These are phyloP conservation scores for Gymnosoma rotundatum DNA, from an alignment of 2,888 invertebrate genomes.

Conservation along the genomic window DNA sequence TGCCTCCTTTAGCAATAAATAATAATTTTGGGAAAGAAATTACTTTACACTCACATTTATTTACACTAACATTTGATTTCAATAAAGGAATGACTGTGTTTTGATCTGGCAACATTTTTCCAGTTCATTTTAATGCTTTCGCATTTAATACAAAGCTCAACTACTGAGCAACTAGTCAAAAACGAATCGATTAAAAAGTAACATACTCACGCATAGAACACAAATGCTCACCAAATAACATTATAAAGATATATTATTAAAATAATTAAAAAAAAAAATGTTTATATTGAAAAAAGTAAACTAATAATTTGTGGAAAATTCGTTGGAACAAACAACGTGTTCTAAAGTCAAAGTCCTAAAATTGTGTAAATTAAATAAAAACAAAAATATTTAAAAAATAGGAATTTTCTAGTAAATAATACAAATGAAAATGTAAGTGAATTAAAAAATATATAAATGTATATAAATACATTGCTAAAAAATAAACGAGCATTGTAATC, in stretches of 20 bases:
- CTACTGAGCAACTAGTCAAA: slow-evolving; percentile 48
- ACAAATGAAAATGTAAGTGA: slow-evolving; percentile 44
- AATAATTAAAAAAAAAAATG: neutral
- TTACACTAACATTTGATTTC: too few relatives aligned
- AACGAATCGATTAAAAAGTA: slow-evolving; percentile 49
- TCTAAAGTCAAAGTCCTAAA: neutral
- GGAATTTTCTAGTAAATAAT: slow-evolving; percentile 29
- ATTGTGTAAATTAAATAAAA: slow-evolving; percentile 25
- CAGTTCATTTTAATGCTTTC: slow-evolving; percentile 10
- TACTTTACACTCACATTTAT: too few relatives aligned
- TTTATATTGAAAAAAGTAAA: neutral
- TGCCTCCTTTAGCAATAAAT: too few relatives aligned
- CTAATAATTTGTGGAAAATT: neutral
- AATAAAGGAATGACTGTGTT: too few relatives aligned
- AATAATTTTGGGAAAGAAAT: too few relatives aligned
- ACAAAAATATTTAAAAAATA: slow-evolving; percentile 41
- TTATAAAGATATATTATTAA: neutral
- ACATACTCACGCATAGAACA: slow-evolving; percentile 46
- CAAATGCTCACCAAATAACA: neutral
- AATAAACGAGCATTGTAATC: neutral
- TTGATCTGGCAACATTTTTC: slow-evolving; percentile 29
- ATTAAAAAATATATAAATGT: neutral
- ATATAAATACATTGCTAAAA: too few relatives aligned
- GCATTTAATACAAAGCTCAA: slow-evolving; percentile 14
- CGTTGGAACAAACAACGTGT: neutral